phyloP scores from a whole-genome alignment of 2,797 vertebrate species.

The Pipistrellus pygmaeus region DNA sequence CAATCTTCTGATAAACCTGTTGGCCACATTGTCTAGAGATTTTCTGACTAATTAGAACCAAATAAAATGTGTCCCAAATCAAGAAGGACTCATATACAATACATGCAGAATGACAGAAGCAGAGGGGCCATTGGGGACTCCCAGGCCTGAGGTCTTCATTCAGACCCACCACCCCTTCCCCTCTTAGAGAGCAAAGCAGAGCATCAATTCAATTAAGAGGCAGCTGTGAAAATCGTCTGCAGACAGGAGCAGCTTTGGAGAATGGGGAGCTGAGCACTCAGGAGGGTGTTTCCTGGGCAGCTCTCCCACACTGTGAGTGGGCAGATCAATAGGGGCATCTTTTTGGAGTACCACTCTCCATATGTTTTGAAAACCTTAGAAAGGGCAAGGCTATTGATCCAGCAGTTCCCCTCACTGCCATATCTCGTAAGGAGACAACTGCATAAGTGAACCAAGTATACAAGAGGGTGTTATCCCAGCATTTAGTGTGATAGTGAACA shows the following conservation, averaged over 20 bases:
- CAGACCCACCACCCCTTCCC: background rate
- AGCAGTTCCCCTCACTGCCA: background rate
- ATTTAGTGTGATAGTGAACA: background rate
- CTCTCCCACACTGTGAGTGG: background rate
- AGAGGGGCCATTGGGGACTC: background rate
- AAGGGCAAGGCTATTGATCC: background rate
- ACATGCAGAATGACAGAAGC: background rate
- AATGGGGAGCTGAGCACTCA: background rate
- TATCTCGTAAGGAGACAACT: background rate
- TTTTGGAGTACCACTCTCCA: background rate
- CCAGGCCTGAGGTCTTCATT: background rate
- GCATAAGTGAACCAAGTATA: background rate
- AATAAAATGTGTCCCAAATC: background rate
- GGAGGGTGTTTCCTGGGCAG: background rate
- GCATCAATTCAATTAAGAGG: too few relatives aligned
- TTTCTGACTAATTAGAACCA: constrained; percentile 12
- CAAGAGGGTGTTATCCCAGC: background rate
- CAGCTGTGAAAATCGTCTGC: background rate
- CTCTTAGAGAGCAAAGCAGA: background rate
- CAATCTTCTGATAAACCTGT: background rate
- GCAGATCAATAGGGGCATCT: background rate
- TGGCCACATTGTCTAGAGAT: background rate
- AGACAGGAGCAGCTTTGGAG: background rate
- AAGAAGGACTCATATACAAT: background rate
- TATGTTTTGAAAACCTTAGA: background rate